These are phyloP conservation scores for Yponomeuta malinellus DNA, from an alignment of 2,888 invertebrate genomes.

Conservation along the genomic window DNA sequence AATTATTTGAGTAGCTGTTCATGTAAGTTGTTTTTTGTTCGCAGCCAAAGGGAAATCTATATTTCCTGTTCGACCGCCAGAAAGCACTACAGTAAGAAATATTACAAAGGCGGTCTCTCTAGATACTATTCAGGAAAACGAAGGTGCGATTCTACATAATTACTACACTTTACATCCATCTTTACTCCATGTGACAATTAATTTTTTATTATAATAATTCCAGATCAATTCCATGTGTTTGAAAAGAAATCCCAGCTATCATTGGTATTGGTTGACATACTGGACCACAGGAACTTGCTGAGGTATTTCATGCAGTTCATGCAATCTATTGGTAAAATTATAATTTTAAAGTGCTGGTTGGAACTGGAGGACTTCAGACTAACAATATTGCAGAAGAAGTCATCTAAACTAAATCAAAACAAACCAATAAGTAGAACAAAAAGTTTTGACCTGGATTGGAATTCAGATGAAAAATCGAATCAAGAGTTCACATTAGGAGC, in stretches of 20 bases:
- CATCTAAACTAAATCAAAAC: slow-evolving; percentile 30
- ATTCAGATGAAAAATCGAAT: slow-evolving; percentile 29
- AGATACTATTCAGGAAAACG: slow-evolving; percentile 29
- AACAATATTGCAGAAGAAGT: slow-evolving; percentile 28
- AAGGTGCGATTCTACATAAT: slow-evolving; percentile 38
- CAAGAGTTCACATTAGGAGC: slow-evolving; percentile 34
- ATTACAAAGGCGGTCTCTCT: slow-evolving; percentile 14
- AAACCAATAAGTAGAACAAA: slow-evolving; percentile 49
- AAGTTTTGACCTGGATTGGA: slow-evolving; percentile 52
- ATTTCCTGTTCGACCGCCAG: slow-evolving; percentile 69
- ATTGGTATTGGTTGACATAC: slow-evolving; percentile 83
- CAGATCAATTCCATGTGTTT: slow-evolving; percentile 55
- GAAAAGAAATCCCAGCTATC: slow-evolving; percentile 80
- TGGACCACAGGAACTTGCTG: slow-evolving; percentile 86
- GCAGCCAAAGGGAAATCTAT: slow-evolving; percentile 70
- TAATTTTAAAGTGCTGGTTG: slow-evolving; percentile 84
- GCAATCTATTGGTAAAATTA: slow-evolving; percentile 81
- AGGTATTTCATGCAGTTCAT: slow-evolving; percentile 91
- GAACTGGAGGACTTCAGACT: slow-evolving; percentile 82
- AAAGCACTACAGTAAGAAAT: slow-evolving; percentile 24
- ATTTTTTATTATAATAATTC: slow-evolving; percentile 25
- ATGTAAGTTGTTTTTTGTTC: slow-evolving; percentile 25
- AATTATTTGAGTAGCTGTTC: background rate
- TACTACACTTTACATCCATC: too few species aligned
- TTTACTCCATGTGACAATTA: slow-evolving; percentile 1